Conservation (phyloP, 2,888 invertebrate genomes). For the Nomada ruficornis region DNA sequence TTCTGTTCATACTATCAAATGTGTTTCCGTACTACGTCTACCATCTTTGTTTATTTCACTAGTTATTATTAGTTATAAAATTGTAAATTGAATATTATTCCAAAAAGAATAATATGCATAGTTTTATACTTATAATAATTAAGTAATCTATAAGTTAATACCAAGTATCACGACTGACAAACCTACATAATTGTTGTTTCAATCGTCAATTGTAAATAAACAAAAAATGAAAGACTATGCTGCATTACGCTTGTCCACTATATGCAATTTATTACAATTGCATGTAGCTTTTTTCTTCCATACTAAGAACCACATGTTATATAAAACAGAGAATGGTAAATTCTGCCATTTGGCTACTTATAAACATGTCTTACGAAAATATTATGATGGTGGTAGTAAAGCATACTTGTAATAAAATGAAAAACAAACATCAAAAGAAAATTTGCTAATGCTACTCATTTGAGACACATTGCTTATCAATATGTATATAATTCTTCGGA, state of each 20-base stretch:
- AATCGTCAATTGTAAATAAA: conserved; percentile 2
- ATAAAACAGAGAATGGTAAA: not conserved
- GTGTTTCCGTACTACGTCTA: not conserved
- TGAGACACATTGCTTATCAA: too few relatives aligned
- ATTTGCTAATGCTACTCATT: too few relatives aligned
- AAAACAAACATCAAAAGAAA: too few relatives aligned
- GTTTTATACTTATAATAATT: not conserved
- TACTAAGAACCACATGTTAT: not conserved
- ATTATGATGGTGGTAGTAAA: too few relatives aligned
- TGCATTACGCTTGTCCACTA: not conserved
- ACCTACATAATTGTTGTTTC: not conserved
- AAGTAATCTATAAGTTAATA: conserved; percentile 13
- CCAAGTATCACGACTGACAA: conserved; percentile 8
- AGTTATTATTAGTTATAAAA: conserved; percentile 1
- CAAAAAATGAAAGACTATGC: conserved; percentile 34
- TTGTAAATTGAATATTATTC: not conserved
- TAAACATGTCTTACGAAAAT: too few relatives aligned
- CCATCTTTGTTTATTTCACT: not conserved
- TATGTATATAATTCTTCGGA: too few relatives aligned
- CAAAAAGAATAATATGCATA: not conserved
- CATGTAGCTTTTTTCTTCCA: not conserved
- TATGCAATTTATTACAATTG: conserved; percentile 1
- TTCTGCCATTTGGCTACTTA: not conserved
- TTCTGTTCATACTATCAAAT: not conserved
- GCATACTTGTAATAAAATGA: too few relatives aligned